Evolutionary conservation across 2,888 invertebrate genomes (phyloP), one percentile per base, ranked within the genome.

Genomic region (Ochlodes sylvanus): DNA sequence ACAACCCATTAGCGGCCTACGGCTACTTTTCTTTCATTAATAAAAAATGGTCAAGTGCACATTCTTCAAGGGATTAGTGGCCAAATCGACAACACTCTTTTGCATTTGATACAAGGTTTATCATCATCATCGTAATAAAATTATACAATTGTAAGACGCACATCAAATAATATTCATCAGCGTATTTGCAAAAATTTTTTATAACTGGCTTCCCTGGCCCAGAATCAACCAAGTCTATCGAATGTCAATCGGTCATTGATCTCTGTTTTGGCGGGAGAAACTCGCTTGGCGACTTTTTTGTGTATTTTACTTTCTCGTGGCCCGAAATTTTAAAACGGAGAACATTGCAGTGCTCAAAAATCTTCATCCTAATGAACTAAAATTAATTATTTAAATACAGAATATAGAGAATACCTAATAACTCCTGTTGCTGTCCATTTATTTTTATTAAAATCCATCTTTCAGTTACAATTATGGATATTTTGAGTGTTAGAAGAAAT

Each of bases 191-290:
- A 17, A 12, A 12, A 42, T 52, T 27, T 52, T n/a, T 15, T 10
- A 15, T 41, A n/a, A 12, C 50, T 38, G 21, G 19, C 27, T 58
- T 44, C 47, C 34, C 52, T 41, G 60, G 32, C 38, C 10, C 52
- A 32, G 12, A 34, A 55, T 61, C 15, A 42, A 60, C 17, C 55
- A 32, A 58, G 63, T 70, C 47, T 62, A 86, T 85, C 83, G 88
- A 89, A 88, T 91, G 91, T 92, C 92, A 92, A 88, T 86, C 87
- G 92, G 92, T 87, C 92, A 90, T 58, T 85, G 90, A 86, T 81
- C 89, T 86, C 82, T 56, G 85, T 88, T 92, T 92, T 90, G 92
- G 92, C 91, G 92, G 92, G 91, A 90, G 92, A 91, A 92, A 92
- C 92, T 89, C 76, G 87, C 81, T 82, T 71, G 81, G 79, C 86